Base-by-base conservation (phyloP, 2,113 vertebrate genomes). In the Pagrus major region DNA sequence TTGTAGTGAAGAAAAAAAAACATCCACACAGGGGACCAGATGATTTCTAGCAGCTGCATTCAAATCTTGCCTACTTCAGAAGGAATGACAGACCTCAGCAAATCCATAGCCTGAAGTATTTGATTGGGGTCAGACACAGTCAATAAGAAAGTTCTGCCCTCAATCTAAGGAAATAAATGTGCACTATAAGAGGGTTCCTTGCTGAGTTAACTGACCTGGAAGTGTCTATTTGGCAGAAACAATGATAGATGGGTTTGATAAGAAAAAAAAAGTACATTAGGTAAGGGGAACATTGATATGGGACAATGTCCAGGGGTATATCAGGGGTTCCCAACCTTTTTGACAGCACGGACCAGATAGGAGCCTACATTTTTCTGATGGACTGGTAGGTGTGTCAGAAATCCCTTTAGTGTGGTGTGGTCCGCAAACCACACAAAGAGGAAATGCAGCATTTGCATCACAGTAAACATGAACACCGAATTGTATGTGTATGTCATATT, bases 181-280 rank as follows among this genome's bases (percentile, higher is more conserved):
- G n/a, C n/a, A n/a, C n/a, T n/a, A n/a, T n/a, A n/a, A n/a, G n/a
- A n/a, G n/a, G 14, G 20, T 44, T 42, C 25, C 25, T 42, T 2
- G 1, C 37, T 12, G 12, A 71, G 41, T 44, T 44, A 31, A 44
- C 18, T 33, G 52, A 35, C 41, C 41, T 71, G 4, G 15, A 68
- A 15, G 15, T 15, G 5, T 51, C 49, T n/a, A 46, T 46, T 20
- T 25, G 51, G 9, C 25, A 58, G 55, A 68, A 54, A 52, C 7
- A 8, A 47, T 37, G 11, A 55, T 20, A 55, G 59, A 42, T 55
- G 20, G 46, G 5, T 51, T 81, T 76, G 5, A 65, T 51, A 21
- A 52, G 33, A 54, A 47, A 14, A 47, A 14, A 2, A 47, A 56
- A n/a, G 18, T 23, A 46, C 23, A 31, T 2, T 42, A 6, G 31